phyloP scores from a whole-genome alignment of 1,140 invertebrate genomes.

The Drosophila aff. region DNA sequence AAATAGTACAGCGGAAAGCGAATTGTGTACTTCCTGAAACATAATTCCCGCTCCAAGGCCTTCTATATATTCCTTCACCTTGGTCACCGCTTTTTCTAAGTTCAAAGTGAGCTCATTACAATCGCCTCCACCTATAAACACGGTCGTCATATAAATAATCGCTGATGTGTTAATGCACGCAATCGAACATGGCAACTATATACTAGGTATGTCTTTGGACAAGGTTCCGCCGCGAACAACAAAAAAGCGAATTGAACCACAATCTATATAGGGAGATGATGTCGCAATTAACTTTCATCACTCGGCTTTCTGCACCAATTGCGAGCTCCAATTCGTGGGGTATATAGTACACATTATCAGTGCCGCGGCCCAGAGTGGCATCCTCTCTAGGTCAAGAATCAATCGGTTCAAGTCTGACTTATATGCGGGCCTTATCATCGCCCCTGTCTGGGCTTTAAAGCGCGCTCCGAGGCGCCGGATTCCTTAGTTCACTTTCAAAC shows the following conservation, averaged over 20 bases:
- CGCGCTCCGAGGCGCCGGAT: conserved; percentile 30
- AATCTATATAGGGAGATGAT: conserved; percentile 37
- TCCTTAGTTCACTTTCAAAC: conserved; percentile 69
- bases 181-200: conserved; percentile 48
- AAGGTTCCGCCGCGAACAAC: conserved; percentile 41
- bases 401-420: conserved; percentile 69
- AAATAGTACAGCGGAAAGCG: conserved; percentile 6
- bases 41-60: conserved; percentile 6
- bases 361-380: conserved; percentile 46
- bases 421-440: conserved; percentile 33
- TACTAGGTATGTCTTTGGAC: conserved; percentile 31
- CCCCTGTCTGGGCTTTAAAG: conserved; percentile 63
- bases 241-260: conserved; percentile 13
- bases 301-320: conserved; percentile 79
- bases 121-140: conserved; percentile 20
- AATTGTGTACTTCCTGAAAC: conserved; percentile 35
- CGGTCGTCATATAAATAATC: conserved; percentile 5
- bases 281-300: conserved; percentile 76
- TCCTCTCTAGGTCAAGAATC: conserved; percentile 80
- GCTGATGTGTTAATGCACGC: conserved; percentile 4
- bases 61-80: conserved; percentile 44
- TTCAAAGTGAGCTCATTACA: conserved; percentile 41
- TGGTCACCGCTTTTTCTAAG: conserved; percentile 32
- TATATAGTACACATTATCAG: conserved; percentile 46
- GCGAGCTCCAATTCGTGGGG: conserved; percentile 46